These are phyloP conservation scores for Aleiodes alternator DNA, from an alignment of 2,888 invertebrate species.

Conservation along the genomic window DNA sequence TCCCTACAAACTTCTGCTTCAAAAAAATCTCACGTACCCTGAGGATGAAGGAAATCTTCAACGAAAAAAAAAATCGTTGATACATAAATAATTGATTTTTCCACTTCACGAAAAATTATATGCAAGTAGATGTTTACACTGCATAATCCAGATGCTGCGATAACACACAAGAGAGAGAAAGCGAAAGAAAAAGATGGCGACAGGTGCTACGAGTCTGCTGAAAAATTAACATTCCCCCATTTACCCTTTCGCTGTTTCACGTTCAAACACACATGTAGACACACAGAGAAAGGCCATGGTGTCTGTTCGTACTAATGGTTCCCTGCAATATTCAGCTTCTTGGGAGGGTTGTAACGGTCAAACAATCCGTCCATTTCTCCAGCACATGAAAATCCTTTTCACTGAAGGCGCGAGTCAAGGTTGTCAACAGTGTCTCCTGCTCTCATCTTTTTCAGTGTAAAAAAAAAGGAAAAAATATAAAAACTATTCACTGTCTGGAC, in stretches of 20 bases:
- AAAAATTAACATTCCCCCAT: conserved; percentile 17
- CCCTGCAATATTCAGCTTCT: conserved; percentile 21
- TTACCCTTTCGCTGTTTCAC: conserved; percentile 5
- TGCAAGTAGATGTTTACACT: no score
- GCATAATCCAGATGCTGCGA: no score
- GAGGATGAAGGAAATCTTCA: no score
- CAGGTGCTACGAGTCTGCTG: conserved; percentile 6
- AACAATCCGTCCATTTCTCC: conserved; percentile 14
- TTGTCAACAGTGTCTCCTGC: conserved; percentile 10
- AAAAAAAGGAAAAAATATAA: not conserved
- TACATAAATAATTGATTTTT: no score
- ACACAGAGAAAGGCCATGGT: not conserved
- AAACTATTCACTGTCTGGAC: conserved; percentile 26
- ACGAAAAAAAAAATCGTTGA: no score
- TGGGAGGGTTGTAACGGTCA: conserved; percentile 28
- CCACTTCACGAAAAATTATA: no score
- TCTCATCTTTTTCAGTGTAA: not conserved
- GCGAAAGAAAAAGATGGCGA: not conserved
- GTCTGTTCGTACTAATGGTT: not conserved
- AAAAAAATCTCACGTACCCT: no score
- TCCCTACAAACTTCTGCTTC: no score
- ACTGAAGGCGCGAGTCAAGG: conserved; percentile 8
- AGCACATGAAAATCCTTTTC: conserved; percentile 13
- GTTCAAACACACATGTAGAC: no score
- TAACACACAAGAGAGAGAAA: not conserved